Percentiles rank a stretch among this genome's conserved stretches.
Conservation (phyloP, 2,888 invertebrate genomes). For the Celastrina argiolus region DNA sequence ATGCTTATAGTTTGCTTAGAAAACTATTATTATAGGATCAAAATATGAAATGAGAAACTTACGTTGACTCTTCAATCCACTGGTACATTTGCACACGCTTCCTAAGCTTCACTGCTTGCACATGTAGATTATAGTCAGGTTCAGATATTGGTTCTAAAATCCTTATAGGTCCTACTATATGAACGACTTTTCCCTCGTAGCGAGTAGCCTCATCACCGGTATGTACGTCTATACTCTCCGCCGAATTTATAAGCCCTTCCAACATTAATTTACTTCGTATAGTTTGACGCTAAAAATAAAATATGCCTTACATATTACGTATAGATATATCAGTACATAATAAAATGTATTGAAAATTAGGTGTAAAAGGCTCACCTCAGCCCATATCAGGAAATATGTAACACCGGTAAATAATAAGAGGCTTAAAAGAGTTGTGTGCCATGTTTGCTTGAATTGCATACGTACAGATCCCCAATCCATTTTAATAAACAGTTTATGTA, state of each 20-base stretch:
- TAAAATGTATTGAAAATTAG: not conserved
- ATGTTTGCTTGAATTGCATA: slow-evolving; percentile 82
- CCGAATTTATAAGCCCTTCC: slow-evolving; percentile 82
- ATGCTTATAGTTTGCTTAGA: no score
- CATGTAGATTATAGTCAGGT: slow-evolving; percentile 89
- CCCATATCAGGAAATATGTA: slow-evolving; percentile 86
- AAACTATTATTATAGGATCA: no score
- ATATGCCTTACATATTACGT: not conserved
- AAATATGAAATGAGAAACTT: slow-evolving; percentile 37
- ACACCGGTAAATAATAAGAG: slow-evolving; percentile 81
- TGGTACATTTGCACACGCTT: slow-evolving; percentile 95
- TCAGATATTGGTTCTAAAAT: slow-evolving; percentile 91
- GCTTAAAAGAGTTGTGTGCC: slow-evolving; percentile 85
- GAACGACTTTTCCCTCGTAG: slow-evolving; percentile 86
- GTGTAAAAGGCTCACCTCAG: slow-evolving; percentile 80
- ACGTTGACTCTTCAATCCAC: slow-evolving; percentile 90
- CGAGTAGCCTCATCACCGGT: slow-evolving; percentile 80
- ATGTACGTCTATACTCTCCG: slow-evolving; percentile 81
- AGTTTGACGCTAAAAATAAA: slow-evolving; percentile 82
- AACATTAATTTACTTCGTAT: slow-evolving; percentile 87
- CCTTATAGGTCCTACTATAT: slow-evolving; percentile 84
- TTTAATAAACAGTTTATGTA: slow-evolving; percentile 32
- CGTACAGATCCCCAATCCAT: slow-evolving; percentile 59
- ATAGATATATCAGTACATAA: not conserved
- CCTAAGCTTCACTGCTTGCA: slow-evolving; percentile 89